Conservation (phyloP, 1,140 invertebrate species). For the Conus betulinus region DNA sequence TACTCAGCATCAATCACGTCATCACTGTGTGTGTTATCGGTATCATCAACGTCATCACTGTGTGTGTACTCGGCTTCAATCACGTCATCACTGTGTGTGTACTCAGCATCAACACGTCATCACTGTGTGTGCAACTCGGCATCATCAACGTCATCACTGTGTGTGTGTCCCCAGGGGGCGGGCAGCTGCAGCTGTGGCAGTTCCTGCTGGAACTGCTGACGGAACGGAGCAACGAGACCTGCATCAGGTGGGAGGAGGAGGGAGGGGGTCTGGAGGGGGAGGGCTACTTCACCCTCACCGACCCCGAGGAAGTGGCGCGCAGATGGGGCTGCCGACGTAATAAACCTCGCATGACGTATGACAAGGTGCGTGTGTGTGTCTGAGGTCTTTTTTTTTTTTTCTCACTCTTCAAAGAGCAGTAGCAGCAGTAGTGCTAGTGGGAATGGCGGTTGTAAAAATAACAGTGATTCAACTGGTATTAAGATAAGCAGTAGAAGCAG, state of each 20-base stretch:
- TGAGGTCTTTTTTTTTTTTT: background rate
- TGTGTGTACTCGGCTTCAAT: too few relatives aligned
- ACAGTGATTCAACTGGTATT: too few relatives aligned
- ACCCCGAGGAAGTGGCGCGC: constrained; percentile 96
- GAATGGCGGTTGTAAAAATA: too few relatives aligned
- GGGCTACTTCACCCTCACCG: constrained; percentile 97
- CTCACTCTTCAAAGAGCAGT: too few relatives aligned
- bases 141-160: background rate
- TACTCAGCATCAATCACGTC: background rate
- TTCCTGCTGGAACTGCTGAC: constrained; percentile 96
- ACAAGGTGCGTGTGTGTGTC: constrained; percentile 82
- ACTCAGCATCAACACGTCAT: too few relatives aligned
- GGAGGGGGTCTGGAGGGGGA: background rate
- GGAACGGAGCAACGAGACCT: constrained; percentile 94
- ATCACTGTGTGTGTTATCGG: too few relatives aligned
- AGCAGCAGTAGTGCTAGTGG: too few relatives aligned
- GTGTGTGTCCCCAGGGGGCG: constrained; percentile 56
- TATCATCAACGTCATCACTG: too few relatives aligned
- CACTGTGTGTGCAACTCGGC: too few relatives aligned
- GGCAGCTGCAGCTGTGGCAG: constrained; percentile 87
- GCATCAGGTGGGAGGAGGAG: constrained; percentile 97
- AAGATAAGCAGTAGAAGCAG: too few relatives aligned
- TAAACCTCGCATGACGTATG: constrained; percentile 91
- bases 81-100: too few relatives aligned
- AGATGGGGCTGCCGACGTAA: constrained; percentile 99